Evolutionary conservation across 2,797 vertebrate genomes (phyloP), one percentile per base, ranked within the genome.

Genomic region (Corythornis leucogaster): DNA sequence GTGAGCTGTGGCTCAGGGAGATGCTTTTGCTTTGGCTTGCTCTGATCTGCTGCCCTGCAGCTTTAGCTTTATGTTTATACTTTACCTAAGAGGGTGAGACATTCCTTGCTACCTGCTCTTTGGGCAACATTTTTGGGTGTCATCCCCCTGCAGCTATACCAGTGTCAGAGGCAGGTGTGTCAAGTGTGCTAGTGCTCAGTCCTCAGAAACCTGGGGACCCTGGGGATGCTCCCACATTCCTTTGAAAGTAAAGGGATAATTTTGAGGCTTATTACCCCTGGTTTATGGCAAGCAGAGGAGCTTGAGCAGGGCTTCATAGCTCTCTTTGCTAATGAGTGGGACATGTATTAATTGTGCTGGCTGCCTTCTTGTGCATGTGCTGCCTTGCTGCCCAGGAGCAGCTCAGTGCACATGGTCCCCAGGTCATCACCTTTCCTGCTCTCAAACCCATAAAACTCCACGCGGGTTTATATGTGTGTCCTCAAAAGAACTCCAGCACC

Each of bases 381-480:
- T 82, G 61, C 76, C 76, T 79, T 2, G 0, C 67, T 25, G 51
- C 80, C 63, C 4, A 1, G 62, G 71, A 90, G 73, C 62, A 22
- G 33, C 86, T 69, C 2, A 0, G 73, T 3, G 8, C 48, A 24
- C 5, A 3, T 8, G 8, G 25, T 64, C 58, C 62, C 57, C 69
- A 9, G 2, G 9, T 66, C 48, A 9, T 55, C 10, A 3, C 40
- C 51, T 59, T 64, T 43, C 4, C 0, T 30, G 43, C 54, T 75
- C 2, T 70, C 1, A 1, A 30, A 22, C n/a, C 74, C 58, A 0
- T 30, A 64, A 86, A 87, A 86, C 5, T 9, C 30, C 53, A 13
- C 31, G 1, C 0, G 2, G n/a, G 12, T 55, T 57, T 12, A 22
- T 4, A 7, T 12, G 4, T 4, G 1, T 20, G 11, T 33, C 59